phyloP scores from a whole-genome alignment of 2,888 invertebrate genomes.

The Epirrhoe alternata region DNA sequence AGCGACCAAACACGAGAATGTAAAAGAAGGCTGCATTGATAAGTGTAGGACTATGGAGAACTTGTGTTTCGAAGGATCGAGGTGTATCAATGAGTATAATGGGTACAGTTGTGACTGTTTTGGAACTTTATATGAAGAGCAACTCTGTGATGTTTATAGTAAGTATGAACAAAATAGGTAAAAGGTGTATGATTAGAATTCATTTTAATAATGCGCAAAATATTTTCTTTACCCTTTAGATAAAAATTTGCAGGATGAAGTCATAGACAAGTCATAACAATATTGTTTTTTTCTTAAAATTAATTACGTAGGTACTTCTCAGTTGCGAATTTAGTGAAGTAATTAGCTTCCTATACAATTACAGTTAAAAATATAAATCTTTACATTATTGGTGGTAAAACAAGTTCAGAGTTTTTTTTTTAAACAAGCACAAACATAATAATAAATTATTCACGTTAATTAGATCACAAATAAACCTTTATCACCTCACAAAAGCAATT shows the following conservation, averaged over 20 bases:
- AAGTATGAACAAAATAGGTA: conserved; percentile 65
- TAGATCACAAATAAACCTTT: conserved; percentile 33
- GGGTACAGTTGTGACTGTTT: conserved; percentile 96
- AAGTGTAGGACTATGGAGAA: conserved; percentile 93
- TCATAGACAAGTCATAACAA: no score
- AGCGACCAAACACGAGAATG: conserved; percentile 95
- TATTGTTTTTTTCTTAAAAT: no score
- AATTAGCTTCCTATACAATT: no score
- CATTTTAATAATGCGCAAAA: no score
- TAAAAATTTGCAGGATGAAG: no score
- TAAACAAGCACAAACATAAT: conserved; percentile 9
- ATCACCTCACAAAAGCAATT: conserved; percentile 32
- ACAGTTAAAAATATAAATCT: not conserved
- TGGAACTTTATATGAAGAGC: conserved; percentile 95
- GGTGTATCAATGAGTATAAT: conserved; percentile 96
- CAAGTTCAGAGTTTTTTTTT: no score
- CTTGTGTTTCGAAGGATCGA: conserved; percentile 94
- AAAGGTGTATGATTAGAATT: not conserved
- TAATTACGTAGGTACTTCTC: no score
- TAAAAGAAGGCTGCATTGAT: conserved; percentile 94
- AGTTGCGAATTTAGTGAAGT: no score
- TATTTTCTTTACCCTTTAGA: no score
- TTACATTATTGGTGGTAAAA: not conserved
- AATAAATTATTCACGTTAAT: conserved; percentile 27
- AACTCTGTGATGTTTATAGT: conserved; percentile 96